Base-by-base conservation (phyloP, 2,888 invertebrate genomes). In the Temnothorax unifasciatus region DNA sequence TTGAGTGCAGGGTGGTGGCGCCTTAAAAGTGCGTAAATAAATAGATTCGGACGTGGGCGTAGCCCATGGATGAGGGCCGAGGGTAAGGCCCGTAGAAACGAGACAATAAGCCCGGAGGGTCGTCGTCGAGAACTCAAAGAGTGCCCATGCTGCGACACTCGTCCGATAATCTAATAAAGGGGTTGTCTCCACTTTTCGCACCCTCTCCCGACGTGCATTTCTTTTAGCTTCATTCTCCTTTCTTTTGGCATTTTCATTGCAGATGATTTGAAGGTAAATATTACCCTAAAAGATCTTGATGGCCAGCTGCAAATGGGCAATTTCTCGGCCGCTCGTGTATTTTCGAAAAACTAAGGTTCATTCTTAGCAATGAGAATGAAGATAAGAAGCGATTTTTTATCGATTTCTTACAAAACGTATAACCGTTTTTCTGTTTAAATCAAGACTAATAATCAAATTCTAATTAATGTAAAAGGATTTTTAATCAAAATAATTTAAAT, bases 161-260 rank as follows among this genome's bases (percentile, higher is more conserved):
- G 91, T 92, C 90, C 91, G 90, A 92, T 94, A 94, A 95, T 94
- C 94, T 94, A 94, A 95, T 95, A 94, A 94, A 94, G 93, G 93
- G 93, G 93, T 93, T 92, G 92, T 90, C 91, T 87, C 87, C 89
- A 87, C 91, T 88, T 87, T 89, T 88, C 89, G 86, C 87, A 61
- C 25, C 85, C 84, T 84, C 54, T 76, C 77, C 69, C 82, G 77
- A 61, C 76, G 29, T 75, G 81, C 83, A 75, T 86, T 86, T 76
- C 76, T 90, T 81, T 83, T 86, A 79, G 86, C 84, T 85, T 63
- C 50, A 73, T 61, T 81, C 74, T 81, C 57, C 82, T 61, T 77
- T 79, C 69, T 38, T 76, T 44, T 74, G 63, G 61, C 61, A 63
- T 75, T 77, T 59, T 76, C 75, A 81, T 85, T 74, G 84, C 52